A percentile compares a stretch with the other conserved stretches of the same genome.
Conservation (phyloP, 2,888 invertebrate species). For the Caenorhabditis wallacei region DNA sequence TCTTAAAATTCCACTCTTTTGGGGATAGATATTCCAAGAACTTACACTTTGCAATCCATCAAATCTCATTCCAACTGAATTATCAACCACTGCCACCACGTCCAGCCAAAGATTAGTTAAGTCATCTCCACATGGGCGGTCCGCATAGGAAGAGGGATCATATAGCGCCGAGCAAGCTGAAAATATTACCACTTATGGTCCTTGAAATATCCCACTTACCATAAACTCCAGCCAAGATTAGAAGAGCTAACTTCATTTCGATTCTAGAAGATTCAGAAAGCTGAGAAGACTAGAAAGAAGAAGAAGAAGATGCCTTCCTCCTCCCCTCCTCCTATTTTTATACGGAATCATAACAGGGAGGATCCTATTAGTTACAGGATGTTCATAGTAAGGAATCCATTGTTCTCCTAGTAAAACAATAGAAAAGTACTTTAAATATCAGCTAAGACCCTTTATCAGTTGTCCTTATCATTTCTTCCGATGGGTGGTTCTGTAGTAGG, state of each 20-base stretch:
- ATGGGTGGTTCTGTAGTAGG: no score
- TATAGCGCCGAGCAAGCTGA: neutral
- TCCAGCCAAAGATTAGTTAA: conserved; percentile 12
- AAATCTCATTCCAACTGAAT: conserved; percentile 8
- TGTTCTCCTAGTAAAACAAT: no score
- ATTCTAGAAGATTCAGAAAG: no score
- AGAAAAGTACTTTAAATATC: no score
- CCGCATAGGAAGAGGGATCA: neutral
- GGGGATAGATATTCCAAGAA: neutral
- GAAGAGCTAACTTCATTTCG: neutral
- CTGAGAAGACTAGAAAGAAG: no score
- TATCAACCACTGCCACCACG: conserved; percentile 10
- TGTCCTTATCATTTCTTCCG: no score
- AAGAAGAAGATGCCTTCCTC: no score
- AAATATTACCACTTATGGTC: neutral
- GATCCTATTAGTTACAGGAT: no score
- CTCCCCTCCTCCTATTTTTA: no score
- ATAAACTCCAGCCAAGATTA: neutral
- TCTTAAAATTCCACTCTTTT: neutral
- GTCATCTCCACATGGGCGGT: neutral
- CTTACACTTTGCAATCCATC: neutral
- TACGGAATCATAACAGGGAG: no score
- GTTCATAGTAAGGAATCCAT: no score
- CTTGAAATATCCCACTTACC: neutral
- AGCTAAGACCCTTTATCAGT: no score